phyloP scores from a whole-genome alignment of 2,888 invertebrate species.

The Rhyacophila evoluta region DNA sequence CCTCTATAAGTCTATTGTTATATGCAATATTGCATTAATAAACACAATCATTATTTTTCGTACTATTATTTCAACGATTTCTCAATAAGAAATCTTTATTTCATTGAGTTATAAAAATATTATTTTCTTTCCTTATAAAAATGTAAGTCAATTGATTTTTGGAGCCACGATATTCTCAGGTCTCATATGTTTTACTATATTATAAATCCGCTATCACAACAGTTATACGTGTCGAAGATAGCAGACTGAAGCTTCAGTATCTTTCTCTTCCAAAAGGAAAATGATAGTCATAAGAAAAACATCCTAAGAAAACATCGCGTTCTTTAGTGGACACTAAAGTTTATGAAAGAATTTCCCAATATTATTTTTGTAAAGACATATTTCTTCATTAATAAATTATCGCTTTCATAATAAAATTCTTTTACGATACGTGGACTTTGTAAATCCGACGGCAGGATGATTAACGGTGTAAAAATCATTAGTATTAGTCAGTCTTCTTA shows the following conservation, averaged over 20 bases:
- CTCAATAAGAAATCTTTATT: no score
- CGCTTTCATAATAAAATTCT: no score
- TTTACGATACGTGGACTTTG: no score
- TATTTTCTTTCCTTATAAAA: background rate
- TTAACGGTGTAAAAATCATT: no score
- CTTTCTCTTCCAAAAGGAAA: background rate
- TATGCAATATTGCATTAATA: no score
- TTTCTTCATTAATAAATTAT: background rate
- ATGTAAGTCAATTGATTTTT: background rate
- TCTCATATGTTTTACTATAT: background rate
- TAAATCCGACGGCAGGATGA: no score
- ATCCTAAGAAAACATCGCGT: background rate
- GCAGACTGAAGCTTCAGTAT: background rate
- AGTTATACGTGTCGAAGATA: constrained; percentile 10
- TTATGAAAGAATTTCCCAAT: background rate
- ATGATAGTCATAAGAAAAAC: background rate
- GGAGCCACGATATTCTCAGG: background rate
- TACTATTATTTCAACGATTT: no score
- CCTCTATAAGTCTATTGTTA: no score
- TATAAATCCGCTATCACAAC: constrained; percentile 6
- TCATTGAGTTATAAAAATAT: no score
- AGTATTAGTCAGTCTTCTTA: no score
- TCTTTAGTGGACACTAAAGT: background rate
- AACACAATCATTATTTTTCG: no score
- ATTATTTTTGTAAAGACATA: background rate